Evolutionary conservation across 2,113 vertebrate species (phyloP).

Genomic region (Misgurnus mizolepis): DNA sequence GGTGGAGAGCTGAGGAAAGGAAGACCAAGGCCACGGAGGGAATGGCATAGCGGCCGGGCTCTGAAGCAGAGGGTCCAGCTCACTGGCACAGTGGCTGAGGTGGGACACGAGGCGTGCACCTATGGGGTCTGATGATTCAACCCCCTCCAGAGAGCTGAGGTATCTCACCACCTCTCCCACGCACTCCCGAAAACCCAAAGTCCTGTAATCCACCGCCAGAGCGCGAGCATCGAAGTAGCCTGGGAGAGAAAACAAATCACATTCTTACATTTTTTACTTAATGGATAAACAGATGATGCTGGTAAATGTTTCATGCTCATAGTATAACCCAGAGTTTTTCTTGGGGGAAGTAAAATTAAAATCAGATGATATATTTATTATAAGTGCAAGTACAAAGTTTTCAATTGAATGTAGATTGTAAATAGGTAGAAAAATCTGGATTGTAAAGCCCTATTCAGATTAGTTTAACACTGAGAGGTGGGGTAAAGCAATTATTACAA

Average conservation of each 20-base stretch:
- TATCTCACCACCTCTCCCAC: conserved; percentile 92
- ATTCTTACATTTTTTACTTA: not conserved
- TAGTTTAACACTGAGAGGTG: no score
- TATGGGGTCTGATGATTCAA: conserved; percentile 82
- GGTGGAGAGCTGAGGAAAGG: conserved; percentile 77
- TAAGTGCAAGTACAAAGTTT: no score
- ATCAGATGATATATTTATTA: no score
- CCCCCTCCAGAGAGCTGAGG: conserved; percentile 84
- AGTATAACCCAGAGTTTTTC: no score
- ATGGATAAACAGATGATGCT: no score
- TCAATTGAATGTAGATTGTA: no score
- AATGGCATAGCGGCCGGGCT: conserved; percentile 75
- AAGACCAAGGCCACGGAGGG: conserved; percentile 85
- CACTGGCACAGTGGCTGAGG: conserved; percentile 87
- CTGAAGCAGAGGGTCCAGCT: conserved; percentile 83
- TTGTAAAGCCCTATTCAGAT: no score
- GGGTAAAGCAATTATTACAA: no score
- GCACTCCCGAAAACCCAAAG: conserved; percentile 92
- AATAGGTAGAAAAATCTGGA: no score
- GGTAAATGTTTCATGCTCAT: no score
- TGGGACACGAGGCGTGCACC: conserved; percentile 90
- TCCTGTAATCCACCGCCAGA: conserved; percentile 90
- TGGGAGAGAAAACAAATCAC: conserved; percentile 61
- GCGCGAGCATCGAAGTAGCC: conserved; percentile 89
- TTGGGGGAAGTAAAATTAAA: no score